These are phyloP conservation scores for Sminthurides aquaticus DNA, from an alignment of 2,888 invertebrate genomes.

Conservation along the genomic window DNA sequence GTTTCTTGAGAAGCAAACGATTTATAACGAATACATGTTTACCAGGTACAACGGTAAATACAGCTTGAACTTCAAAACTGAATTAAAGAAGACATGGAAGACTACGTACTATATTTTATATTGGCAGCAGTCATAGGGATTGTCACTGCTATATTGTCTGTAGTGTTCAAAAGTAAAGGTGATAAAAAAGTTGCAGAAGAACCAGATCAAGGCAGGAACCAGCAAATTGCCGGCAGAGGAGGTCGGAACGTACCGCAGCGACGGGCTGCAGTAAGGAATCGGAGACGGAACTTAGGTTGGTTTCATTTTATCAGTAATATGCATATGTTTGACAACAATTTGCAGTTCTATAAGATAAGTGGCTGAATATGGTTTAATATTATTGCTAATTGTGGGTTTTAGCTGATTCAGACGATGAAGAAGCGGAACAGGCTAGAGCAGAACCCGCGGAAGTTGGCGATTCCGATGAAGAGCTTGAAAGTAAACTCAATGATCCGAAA, in stretches of 20 bases:
- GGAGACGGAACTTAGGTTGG: constrained; percentile 10
- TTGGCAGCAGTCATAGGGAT: constrained; percentile 28
- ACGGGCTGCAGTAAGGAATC: constrained; percentile 22
- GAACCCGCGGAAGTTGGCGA: constrained; percentile 47
- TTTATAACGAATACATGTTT: no score
- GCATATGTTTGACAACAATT: neutral
- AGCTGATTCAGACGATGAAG: constrained; percentile 24
- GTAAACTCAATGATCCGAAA: constrained; percentile 47
- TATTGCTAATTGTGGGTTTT: neutral
- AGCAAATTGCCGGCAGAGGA: neutral
- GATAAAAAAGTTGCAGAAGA: constrained; percentile 6
- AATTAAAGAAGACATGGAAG: constrained; percentile 20
- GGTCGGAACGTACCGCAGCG: neutral
- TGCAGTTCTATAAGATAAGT: neutral
- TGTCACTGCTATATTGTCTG: constrained; percentile 22
- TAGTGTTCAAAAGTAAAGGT: constrained; percentile 5
- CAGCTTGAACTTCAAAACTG: neutral
- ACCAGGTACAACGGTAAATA: no score
- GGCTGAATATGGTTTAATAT: neutral
- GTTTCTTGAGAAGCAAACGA: no score
- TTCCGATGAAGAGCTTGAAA: constrained; percentile 47
- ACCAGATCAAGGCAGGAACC: constrained; percentile 11
- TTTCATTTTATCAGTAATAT: constrained; percentile 1
- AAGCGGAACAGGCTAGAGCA: constrained; percentile 1
- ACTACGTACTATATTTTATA: constrained; percentile 35